Percentiles rank a stretch among this genome's conserved stretches.
Conservation (phyloP, 2,888 invertebrate genomes). For the Archips xylosteana region DNA sequence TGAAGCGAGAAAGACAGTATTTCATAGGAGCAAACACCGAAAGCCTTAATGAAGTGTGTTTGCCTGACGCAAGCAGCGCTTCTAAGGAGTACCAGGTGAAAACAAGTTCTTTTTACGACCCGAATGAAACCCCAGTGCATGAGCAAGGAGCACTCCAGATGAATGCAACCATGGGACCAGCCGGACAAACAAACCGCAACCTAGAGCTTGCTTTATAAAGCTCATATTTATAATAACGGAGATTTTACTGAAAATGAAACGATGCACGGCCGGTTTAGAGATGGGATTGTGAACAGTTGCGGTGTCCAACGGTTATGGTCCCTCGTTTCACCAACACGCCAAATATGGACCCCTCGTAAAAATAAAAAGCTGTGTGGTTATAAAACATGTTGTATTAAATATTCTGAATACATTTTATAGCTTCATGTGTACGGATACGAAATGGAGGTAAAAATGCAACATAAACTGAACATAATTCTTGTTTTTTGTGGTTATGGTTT, state of each 20-base stretch:
- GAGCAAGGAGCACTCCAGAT: constrained; percentile 62
- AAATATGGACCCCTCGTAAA: constrained; percentile 80
- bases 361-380: constrained; percentile 74
- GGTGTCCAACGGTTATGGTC: constrained; percentile 81
- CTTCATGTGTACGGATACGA: constrained; percentile 22
- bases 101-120: constrained; percentile 68
- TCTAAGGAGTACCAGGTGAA: constrained; percentile 67
- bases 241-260: constrained; percentile 60
- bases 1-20: constrained; percentile 31
- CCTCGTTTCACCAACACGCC: constrained; percentile 78
- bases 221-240: constrained; percentile 50
- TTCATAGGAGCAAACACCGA: constrained; percentile 44
- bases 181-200: constrained; percentile 53
- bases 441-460: constrained; percentile 26
- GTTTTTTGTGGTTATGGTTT: constrained; percentile 14
- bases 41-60: constrained; percentile 68
- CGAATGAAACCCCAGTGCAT: constrained; percentile 72
- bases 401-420: constrained; percentile 35
- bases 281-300: constrained; percentile 78
- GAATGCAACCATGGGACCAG: constrained; percentile 62
- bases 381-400: constrained; percentile 62
- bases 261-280: constrained; percentile 63
- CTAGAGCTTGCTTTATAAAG: constrained; percentile 53
- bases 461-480: neutral
- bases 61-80: constrained; percentile 56